Evolutionary conservation across 2,888 invertebrate genomes (phyloP).

Genomic region (Habrosyne pyritoides): DNA sequence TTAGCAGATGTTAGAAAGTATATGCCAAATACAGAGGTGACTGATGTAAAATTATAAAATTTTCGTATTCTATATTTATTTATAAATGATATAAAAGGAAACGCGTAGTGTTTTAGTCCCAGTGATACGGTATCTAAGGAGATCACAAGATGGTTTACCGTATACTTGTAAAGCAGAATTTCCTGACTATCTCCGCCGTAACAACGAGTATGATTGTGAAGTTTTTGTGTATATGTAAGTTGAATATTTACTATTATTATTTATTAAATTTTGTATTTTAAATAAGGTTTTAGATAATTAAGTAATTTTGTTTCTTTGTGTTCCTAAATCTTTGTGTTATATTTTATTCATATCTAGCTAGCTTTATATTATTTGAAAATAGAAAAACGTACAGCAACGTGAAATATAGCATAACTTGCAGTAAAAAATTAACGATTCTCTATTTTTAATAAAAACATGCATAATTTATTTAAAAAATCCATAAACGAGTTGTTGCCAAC

Average conservation of each 20-base stretch:
- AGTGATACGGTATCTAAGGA: constrained; percentile 58
- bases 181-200: constrained; percentile 47
- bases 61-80: constrained; percentile 23
- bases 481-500: neutral
- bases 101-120: constrained; percentile 36
- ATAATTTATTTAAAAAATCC: neutral
- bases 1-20: constrained; percentile 53
- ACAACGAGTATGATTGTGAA: constrained; percentile 54
- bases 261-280: constrained; percentile 17
- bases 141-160: constrained; percentile 58
- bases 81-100: constrained; percentile 44
- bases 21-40: constrained; percentile 45
- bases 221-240: constrained; percentile 74
- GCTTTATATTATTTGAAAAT: too few species aligned
- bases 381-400: neutral
- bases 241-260: constrained; percentile 24
- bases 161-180: constrained; percentile 49
- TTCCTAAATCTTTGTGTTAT: neutral
- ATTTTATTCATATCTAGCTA: too few species aligned
- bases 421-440: neutral
- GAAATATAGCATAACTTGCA: neutral
- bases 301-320: neutral
- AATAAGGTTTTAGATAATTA: constrained; percentile 16
- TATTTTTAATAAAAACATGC: neutral
- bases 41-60: constrained; percentile 28